Base-by-base conservation (phyloP, 2,797 vertebrate species). In the Poecilia velifera region DNA sequence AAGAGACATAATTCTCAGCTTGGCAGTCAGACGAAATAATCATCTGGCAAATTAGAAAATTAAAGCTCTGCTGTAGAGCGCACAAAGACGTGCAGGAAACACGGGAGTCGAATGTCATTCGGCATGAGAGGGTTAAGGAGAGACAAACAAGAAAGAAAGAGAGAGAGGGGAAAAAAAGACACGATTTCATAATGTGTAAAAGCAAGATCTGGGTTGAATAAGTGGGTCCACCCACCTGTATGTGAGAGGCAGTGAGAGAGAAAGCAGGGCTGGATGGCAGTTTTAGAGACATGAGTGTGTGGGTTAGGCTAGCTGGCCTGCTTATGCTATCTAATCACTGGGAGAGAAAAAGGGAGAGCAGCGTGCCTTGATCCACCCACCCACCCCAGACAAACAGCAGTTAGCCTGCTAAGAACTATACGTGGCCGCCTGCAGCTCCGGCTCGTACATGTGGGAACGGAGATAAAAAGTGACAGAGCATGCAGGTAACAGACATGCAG, bases 201-300 rank as follows among this genome's bases (percentile, higher is more conserved):
- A 95, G 90, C 93, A 94, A 95, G 94, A 94, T 95, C 93, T 95
- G 92, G 90, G 92, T 95, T 96, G 93, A 95, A 93, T 95, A 96
- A 96, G 95, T 95, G 96, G 95, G 95, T 96, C 96, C 96, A 95
- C 96, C 96, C 95, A 96, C 96, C 95, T 94, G 91, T 93, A 92
- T 94, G 95, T 95, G 94, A 93, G 93, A 94, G 94, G 93, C 92
- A 93, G 93, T 74, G 86, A 90, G 87, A 90, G 90, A 92, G 88
- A 93, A 93, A 89, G 86, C 92, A 90, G 92, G 92, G 88, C 87
- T 91, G 93, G 92, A 93, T 93, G 90, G 90, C 90, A 87, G 92
- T 93, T 94, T 94, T 93, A 94, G 93, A 96, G 93, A 95, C 94
- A 96, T 93, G 94, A 95, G 95, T 96, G 96, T 96, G 96, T 96